Evolutionary conservation across 2,113 vertebrate species (phyloP).

Genomic region (Stomatorhinus ivindoensis): DNA sequence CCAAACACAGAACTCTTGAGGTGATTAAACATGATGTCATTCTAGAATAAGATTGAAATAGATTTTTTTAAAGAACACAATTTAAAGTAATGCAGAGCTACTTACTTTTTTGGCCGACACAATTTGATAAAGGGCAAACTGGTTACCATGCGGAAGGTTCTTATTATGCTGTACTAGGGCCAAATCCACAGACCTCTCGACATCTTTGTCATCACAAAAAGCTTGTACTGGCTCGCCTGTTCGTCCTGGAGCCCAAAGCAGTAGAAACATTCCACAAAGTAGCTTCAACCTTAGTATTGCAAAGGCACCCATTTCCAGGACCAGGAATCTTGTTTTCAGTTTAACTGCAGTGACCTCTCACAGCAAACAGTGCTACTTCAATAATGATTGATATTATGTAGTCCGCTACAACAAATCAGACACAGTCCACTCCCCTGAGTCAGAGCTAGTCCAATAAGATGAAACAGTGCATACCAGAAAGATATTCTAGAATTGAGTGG

Average conservation of each 20-base stretch:
- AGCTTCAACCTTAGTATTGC: constrained; percentile 25
- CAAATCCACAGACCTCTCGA: constrained; percentile 23
- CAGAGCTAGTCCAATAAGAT: constrained; percentile 28
- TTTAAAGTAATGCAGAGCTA: neutral
- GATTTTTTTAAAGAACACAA: neutral
- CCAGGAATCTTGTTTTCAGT: neutral
- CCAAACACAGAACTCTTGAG: neutral
- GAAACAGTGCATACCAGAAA: neutral
- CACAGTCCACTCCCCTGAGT: constrained; percentile 15
- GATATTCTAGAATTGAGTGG: constrained; percentile 8
- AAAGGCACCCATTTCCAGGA: neutral
- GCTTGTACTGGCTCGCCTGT: neutral
- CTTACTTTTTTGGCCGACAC: constrained; percentile 35
- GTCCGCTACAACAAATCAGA: neutral
- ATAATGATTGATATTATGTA: constrained; percentile 28
- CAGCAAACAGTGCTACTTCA: constrained; percentile 14
- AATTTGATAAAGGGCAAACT: constrained; percentile 39
- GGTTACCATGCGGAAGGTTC: constrained; percentile 19
- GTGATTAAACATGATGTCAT: neutral
- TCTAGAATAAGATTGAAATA: neutral
- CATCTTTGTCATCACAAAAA: constrained; percentile 31
- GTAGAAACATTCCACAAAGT: constrained; percentile 24
- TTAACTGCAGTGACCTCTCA: neutral
- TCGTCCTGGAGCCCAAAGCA: constrained; percentile 17
- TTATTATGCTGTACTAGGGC: constrained; percentile 28